These are phyloP conservation scores for Gila robusta DNA, from an alignment of 2,797 vertebrate species.

Conservation along the genomic window DNA sequence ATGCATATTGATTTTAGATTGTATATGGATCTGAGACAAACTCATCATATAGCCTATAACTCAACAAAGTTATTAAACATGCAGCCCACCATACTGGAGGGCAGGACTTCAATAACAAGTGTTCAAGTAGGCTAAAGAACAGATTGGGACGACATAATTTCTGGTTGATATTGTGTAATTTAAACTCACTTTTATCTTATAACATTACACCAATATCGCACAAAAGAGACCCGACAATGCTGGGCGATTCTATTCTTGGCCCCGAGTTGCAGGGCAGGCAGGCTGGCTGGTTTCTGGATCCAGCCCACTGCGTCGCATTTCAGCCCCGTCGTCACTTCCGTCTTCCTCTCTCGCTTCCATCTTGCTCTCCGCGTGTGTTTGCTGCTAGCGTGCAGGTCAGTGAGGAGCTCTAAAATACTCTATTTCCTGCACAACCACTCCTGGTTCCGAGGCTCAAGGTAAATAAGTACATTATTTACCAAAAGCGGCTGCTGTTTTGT, in stretches of 20 bases:
- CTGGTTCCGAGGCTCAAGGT: constrained; percentile 70
- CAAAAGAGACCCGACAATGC: not conserved
- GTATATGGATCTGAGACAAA: not conserved
- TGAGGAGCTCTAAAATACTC: constrained; percentile 75
- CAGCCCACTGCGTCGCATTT: constrained; percentile 45
- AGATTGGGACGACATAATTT: not conserved
- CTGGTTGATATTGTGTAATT: not conserved
- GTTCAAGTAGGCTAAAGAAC: not conserved
- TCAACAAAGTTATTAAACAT: not conserved
- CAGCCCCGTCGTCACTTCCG: constrained; percentile 77
- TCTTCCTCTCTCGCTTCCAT: constrained; percentile 80
- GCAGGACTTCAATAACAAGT: not conserved
- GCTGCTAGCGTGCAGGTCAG: constrained; percentile 83
- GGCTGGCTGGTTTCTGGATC: not conserved
- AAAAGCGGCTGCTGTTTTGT: constrained; percentile 10
- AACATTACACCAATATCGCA: not conserved
- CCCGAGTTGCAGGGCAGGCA: not conserved
- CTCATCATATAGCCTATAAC: not conserved
- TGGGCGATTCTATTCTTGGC: constrained; percentile 2
- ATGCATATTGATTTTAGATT: not conserved
- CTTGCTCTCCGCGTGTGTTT: constrained; percentile 84
- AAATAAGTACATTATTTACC: constrained; percentile 59
- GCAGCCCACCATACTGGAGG: not conserved
- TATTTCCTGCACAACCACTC: constrained; percentile 70
- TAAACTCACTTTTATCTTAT: not conserved